Conservation (phyloP, 2,888 invertebrate species). For the Mesochorus sp. region DNA sequence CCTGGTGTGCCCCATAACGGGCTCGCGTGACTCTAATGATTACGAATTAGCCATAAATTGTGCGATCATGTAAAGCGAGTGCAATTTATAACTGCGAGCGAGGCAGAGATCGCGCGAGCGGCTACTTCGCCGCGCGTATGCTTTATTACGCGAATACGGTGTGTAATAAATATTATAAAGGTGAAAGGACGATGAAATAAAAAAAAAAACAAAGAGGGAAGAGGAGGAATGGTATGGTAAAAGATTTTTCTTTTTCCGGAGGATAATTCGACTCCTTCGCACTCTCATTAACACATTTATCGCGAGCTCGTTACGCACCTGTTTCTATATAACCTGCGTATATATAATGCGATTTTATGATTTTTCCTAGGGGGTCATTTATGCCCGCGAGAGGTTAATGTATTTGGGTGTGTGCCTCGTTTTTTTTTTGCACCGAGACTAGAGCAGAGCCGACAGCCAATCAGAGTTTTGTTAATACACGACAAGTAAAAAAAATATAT, state of each 20-base stretch:
- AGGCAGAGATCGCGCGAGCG: conserved; percentile 35
- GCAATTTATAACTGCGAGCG: conserved; percentile 72
- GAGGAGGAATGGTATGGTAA: background rate
- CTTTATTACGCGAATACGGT: conserved; percentile 46
- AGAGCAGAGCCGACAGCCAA: background rate
- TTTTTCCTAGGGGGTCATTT: background rate
- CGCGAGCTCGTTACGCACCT: background rate
- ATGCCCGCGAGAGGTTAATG: background rate
- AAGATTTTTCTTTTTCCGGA: background rate
- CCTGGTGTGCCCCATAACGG: conserved; percentile 68
- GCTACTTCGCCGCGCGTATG: conserved; percentile 39
- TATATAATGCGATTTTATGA: conserved; percentile 13
- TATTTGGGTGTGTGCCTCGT: background rate
- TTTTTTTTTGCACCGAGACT: background rate
- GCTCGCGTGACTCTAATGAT: conserved; percentile 78
- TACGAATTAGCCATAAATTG: conserved; percentile 77
- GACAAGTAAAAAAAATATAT: too few relatives aligned
- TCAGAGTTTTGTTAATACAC: too few relatives aligned
- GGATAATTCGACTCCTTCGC: conserved; percentile 7
- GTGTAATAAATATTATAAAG: conserved; percentile 51
- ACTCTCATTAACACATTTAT: conserved; percentile 33
- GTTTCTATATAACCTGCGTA: background rate
- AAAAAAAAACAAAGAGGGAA: background rate
- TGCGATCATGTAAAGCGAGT: conserved; percentile 74
- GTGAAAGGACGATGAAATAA: conserved; percentile 41